phyloP scores from a whole-genome alignment of 2,888 invertebrate species.

The Teinopalpus imperialis region DNA sequence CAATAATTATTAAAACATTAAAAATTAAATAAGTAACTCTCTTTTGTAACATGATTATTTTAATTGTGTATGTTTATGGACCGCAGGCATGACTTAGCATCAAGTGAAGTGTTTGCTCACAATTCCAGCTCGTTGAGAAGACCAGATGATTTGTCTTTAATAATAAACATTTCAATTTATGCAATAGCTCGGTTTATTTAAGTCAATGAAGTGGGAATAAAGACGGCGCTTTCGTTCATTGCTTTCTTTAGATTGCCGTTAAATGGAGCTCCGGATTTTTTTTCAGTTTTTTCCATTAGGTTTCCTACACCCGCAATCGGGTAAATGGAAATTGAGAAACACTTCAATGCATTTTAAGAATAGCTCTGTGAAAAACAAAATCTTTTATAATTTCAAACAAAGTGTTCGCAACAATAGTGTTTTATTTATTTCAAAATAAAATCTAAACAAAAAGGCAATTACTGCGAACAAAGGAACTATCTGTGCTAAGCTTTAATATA shows the following conservation, averaged over 20 bases:
- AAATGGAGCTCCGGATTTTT: constrained; percentile 21
- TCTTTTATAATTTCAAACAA: constrained; percentile 2
- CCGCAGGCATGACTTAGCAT: neutral
- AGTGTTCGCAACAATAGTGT: too few species aligned
- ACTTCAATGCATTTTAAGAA: constrained; percentile 24
- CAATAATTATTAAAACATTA: too few species aligned
- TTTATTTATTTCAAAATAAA: too few species aligned
- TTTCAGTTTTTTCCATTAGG: constrained; percentile 13
- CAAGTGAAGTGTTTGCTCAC: neutral
- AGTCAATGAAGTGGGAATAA: constrained; percentile 39
- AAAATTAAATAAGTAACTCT: too few species aligned
- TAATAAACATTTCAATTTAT: constrained; percentile 46
- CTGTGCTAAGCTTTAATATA: too few species aligned
- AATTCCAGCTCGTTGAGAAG: neutral
- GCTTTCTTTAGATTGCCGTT: constrained; percentile 22
- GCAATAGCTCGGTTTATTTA: constrained; percentile 49
- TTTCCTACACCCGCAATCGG: constrained; percentile 18
- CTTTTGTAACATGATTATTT: too few species aligned
- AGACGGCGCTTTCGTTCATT: constrained; percentile 14
- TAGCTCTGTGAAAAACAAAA: neutral
- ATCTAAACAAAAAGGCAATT: too few species aligned
- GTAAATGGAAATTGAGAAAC: constrained; percentile 25
- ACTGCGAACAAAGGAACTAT: too few species aligned
- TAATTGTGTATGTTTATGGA: too few species aligned
- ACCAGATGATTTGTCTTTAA: constrained; percentile 33